These are phyloP conservation scores for Pecten maximus DNA, from an alignment of 2,888 invertebrate genomes.

Conservation along the genomic window DNA sequence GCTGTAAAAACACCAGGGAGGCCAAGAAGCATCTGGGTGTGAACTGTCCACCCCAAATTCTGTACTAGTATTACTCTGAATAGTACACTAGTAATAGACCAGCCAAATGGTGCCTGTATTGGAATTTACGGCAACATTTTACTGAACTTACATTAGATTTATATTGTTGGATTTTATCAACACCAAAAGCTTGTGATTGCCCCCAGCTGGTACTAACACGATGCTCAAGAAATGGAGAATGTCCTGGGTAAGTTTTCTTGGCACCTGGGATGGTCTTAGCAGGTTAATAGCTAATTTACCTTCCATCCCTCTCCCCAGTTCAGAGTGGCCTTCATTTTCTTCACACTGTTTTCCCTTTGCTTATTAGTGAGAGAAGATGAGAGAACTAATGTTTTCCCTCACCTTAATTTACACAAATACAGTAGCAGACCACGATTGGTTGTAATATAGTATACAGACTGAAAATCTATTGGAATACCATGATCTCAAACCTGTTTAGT, in stretches of 20 bases:
- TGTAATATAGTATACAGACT: not conserved
- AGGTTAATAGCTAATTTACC: slow-evolving; percentile 35
- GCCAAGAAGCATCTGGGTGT: slow-evolving; percentile 37
- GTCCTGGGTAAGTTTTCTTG: slow-evolving; percentile 53
- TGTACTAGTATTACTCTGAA: not conserved
- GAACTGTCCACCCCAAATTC: slow-evolving; percentile 9
- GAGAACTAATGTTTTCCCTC: slow-evolving; percentile 1
- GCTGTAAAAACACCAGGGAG: slow-evolving; percentile 37
- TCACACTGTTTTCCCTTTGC: not conserved
- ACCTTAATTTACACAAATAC: not conserved
- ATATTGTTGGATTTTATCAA: slow-evolving; percentile 20
- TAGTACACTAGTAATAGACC: not conserved
- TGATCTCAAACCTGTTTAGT: not conserved
- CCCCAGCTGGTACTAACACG: slow-evolving; percentile 19
- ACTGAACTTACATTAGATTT: not conserved
- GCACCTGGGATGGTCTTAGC: not conserved
- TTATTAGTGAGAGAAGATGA: not conserved
- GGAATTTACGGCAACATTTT: not conserved
- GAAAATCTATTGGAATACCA: not conserved
- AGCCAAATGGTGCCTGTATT: not conserved
- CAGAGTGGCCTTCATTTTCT: not conserved
- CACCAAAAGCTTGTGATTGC: slow-evolving; percentile 24
- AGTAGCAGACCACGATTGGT: not conserved
- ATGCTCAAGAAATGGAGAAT: slow-evolving; percentile 57
- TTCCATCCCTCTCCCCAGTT: not conserved